Evolutionary conservation across 2,888 invertebrate genomes (phyloP), one percentile per base, ranked within the genome.

Genomic region (Lydus trimaculatus): DNA sequence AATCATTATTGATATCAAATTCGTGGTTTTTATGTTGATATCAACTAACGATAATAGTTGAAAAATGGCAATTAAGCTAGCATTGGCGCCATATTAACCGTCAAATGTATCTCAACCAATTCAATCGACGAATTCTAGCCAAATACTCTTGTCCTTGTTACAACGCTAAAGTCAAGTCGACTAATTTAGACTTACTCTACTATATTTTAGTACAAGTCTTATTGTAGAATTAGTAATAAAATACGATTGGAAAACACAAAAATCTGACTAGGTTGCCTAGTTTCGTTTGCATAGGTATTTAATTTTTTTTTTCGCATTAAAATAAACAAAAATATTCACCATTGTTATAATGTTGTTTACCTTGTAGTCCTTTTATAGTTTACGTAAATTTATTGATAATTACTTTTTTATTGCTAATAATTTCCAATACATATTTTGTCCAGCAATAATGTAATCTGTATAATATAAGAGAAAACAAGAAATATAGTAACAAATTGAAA

Each of bases 351-450:
- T 56, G 28, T 56, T 28, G 56, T 56, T 56, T 56, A 56, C 56
- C 56, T 56, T 56, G 56, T 28, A 56, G 25, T 25, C 56, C 56
- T 56, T 56, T 56, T 56, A 56, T 56, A 56, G 25, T 56, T 56
- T 25, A 56, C 4, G 56, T 23, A 56, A 56, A 56, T 56, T 56
- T 56, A 56, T 25, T 28, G 56, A 15, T 56, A 56, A 56, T 56
- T 56, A 56, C 25, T n/a, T 56, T 56, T 56, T 56, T 56, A 56
- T 56, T 56, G 56, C 15, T 28, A 56, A 56, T 56, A 56, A 25
- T 56, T 28, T 56, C 13, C 15, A n/a, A n/a, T 56, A 28, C 8
- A 28, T 56, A 28, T 28, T 9, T 52, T 20, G 20, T 52, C 43
- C 2, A 52, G n/a, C 3, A 23, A 13, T 3, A 52, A 25, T 25